Percentiles rank a stretch among this genome's conserved stretches.
Conservation (phyloP, 64 coral and sea anemone species). For the Stichodactyla mertensii region DNA sequence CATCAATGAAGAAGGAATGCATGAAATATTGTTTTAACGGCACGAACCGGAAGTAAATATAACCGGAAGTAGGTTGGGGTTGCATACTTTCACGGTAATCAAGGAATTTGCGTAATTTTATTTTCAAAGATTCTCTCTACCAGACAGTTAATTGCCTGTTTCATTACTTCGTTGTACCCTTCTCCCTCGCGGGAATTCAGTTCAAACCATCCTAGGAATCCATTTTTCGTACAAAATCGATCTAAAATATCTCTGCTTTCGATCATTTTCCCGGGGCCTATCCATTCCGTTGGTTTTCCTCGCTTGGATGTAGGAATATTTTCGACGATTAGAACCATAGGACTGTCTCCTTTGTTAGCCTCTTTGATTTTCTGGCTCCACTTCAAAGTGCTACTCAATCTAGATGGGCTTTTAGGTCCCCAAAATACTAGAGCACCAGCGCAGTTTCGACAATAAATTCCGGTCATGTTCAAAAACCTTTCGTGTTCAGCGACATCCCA, state of each 20-base stretch:
- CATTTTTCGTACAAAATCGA: constrained; percentile 71
- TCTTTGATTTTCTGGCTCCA: constrained; percentile 92
- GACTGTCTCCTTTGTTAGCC: constrained; percentile 58
- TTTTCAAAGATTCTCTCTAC: constrained; percentile 79
- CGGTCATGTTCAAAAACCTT: constrained; percentile 89
- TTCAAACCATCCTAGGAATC: constrained; percentile 82
- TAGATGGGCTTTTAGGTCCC: constrained; percentile 91
- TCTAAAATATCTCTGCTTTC: constrained; percentile 61
- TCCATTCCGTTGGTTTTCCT: constrained; percentile 72
- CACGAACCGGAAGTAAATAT: not conserved
- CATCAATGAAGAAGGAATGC: too few species aligned
- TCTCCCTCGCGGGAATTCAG: constrained; percentile 67
- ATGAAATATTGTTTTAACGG: not conserved
- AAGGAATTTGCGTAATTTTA: constrained; percentile 1
- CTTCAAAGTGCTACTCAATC: constrained; percentile 68
- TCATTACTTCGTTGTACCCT: constrained; percentile 73
- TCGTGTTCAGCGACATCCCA: constrained; percentile 93
- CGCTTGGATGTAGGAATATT: constrained; percentile 87
- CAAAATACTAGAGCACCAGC: constrained; percentile 81
- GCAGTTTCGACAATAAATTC: constrained; percentile 75
- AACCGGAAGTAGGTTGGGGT: not conserved
- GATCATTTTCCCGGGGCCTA: constrained; percentile 71
- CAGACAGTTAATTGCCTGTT: constrained; percentile 73
- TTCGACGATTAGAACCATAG: constrained; percentile 85
- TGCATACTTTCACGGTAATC: not conserved